Conservation (phyloP, 2,113 vertebrate species). For the Xenopus laevis region DNA sequence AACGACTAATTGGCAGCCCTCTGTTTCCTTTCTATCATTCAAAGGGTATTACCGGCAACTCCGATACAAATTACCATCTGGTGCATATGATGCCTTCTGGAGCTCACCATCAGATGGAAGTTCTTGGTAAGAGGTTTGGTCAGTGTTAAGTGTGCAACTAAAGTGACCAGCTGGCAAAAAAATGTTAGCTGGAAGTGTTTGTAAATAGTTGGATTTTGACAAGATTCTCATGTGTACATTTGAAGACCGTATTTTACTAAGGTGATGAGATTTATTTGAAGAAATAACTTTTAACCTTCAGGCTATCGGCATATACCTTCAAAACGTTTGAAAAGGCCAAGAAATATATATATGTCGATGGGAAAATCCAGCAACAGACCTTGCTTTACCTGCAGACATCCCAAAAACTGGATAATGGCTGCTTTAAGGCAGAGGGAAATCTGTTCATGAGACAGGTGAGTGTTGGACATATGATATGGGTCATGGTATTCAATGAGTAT, state of each 20-base stretch:
- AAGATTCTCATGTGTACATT: no score
- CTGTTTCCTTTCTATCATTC: neutral
- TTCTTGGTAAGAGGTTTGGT: neutral
- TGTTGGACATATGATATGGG: no score
- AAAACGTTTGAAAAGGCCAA: constrained; percentile 53
- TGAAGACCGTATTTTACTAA: no score
- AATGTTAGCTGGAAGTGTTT: no score
- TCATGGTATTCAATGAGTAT: no score
- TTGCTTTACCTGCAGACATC: constrained; percentile 52
- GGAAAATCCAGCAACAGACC: constrained; percentile 52
- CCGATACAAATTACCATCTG: neutral
- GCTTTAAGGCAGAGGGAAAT: constrained; percentile 66
- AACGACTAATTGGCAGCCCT: no score
- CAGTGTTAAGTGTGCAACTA: no score
- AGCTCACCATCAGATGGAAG: neutral
- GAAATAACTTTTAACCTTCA: constrained; percentile 38
- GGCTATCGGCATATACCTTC: constrained; percentile 59
- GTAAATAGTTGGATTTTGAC: no score
- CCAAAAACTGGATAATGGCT: constrained; percentile 65
- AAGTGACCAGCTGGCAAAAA: no score
- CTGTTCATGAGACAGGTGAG: constrained; percentile 76
- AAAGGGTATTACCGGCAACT: constrained; percentile 6
- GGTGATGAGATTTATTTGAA: no score
- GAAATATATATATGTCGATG: constrained; percentile 54
- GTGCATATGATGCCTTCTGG: neutral